phyloP scores from a whole-genome alignment of 2,113 vertebrate species.

The Hirundichthys speculiger region DNA sequence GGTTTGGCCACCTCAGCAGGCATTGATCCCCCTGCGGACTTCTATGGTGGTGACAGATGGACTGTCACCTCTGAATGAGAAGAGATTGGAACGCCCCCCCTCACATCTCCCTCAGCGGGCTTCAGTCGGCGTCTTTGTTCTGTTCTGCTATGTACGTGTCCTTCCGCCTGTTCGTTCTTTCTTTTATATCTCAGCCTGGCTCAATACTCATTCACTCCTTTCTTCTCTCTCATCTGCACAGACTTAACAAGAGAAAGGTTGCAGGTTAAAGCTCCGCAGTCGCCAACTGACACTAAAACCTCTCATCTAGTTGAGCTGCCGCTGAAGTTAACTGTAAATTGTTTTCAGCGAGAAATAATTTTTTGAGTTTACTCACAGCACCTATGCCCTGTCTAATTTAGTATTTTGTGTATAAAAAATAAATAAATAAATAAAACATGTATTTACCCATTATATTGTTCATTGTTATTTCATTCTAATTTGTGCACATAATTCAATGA shows the following conservation, averaged over 20 bases:
- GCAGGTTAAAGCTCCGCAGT: conserved; percentile 37
- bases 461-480: too few relatives aligned
- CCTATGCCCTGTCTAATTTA: too few relatives aligned
- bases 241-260: conserved; percentile 14
- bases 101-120: conserved; percentile 49
- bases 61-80: conserved; percentile 75
- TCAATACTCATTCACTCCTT: neutral
- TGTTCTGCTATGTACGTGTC: conserved; percentile 1
- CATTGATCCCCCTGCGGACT: conserved; percentile 80
- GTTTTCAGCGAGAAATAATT: conserved; percentile 13
- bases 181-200: conserved; percentile 9
- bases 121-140: conserved; percentile 19
- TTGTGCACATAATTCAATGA: too few relatives aligned
- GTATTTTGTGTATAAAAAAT: too few relatives aligned
- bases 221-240: conserved; percentile 4
- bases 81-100: conserved; percentile 61
- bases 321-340: conserved; percentile 5
- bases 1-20: conserved; percentile 82
- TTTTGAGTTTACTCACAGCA: too few relatives aligned
- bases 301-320: conserved; percentile 13
- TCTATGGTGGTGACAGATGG: conserved; percentile 73
- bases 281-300: conserved; percentile 18
- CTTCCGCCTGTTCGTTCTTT: conserved; percentile 5
- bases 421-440: too few relatives aligned
- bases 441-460: too few relatives aligned